Evolutionary conservation across 2,113 vertebrate species (phyloP).

Genomic region (Anolis carolinensis): DNA sequence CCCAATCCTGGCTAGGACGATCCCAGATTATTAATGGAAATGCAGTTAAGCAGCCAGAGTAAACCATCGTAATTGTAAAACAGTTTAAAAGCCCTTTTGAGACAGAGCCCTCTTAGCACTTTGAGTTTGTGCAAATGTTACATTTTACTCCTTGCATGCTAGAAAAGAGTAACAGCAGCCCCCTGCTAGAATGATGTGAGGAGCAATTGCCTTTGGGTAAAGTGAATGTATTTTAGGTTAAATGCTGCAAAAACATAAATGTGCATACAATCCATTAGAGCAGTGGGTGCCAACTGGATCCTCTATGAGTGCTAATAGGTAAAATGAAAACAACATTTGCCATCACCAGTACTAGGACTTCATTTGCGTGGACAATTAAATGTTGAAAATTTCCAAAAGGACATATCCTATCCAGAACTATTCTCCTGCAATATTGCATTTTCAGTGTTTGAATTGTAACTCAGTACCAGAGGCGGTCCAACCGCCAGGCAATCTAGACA

Average conservation of each 20-base stretch:
- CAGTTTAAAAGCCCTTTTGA: background rate
- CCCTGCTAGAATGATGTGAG: slow-evolving; percentile 3
- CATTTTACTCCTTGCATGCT: background rate
- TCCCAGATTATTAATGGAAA: background rate
- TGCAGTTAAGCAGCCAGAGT: background rate
- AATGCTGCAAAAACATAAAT: slow-evolving; percentile 18
- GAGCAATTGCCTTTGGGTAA: slow-evolving; percentile 10
- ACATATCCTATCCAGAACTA: background rate
- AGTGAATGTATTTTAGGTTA: background rate
- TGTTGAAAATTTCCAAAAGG: background rate
- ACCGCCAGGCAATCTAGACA: too few species aligned
- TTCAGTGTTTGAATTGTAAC: background rate
- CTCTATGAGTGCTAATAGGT: background rate
- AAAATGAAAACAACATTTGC: background rate
- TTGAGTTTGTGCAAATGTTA: background rate
- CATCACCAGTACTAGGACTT: background rate
- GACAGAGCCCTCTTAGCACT: background rate
- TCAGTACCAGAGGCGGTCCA: too few species aligned
- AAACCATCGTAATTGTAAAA: background rate
- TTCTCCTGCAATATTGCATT: background rate
- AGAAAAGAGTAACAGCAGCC: background rate
- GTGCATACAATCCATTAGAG: background rate
- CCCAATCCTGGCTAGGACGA: too few species aligned
- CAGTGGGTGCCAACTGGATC: background rate
- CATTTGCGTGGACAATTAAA: background rate